Evolutionary conservation across 2,888 invertebrate species (phyloP).

Genomic region (Rotaria sp.): DNA sequence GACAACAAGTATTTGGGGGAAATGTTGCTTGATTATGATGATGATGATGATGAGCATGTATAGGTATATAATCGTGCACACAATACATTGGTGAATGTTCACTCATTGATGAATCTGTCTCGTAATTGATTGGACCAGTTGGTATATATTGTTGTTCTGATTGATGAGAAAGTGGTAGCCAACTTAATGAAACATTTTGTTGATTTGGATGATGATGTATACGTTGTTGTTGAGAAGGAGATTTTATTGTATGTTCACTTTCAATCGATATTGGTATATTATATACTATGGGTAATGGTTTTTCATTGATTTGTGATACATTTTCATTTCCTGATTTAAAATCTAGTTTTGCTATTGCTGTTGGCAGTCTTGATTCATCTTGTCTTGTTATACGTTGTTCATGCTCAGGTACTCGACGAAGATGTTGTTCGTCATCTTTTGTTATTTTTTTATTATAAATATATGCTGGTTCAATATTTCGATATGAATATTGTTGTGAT

Average conservation of each 20-base stretch:
- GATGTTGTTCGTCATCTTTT: background rate
- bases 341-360: background rate
- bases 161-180: background rate
- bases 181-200: background rate
- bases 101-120: conserved; percentile 5
- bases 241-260: background rate
- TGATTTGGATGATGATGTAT: background rate
- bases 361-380: background rate
- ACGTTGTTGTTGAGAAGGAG: background rate
- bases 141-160: background rate
- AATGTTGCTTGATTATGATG: background rate
- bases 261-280: background rate
- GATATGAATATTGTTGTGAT: background rate
- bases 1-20: background rate
- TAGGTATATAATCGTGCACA: background rate
- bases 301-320: background rate
- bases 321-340: background rate
- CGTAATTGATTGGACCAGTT: background rate
- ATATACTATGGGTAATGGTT: background rate
- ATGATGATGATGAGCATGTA: background rate
- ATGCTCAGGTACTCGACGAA: background rate
- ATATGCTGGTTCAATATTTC: background rate
- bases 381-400: background rate
- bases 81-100: background rate
- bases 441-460: background rate